Base-by-base conservation (phyloP, 2,797 vertebrate genomes). In the Macroramphosus scolopax region DNA sequence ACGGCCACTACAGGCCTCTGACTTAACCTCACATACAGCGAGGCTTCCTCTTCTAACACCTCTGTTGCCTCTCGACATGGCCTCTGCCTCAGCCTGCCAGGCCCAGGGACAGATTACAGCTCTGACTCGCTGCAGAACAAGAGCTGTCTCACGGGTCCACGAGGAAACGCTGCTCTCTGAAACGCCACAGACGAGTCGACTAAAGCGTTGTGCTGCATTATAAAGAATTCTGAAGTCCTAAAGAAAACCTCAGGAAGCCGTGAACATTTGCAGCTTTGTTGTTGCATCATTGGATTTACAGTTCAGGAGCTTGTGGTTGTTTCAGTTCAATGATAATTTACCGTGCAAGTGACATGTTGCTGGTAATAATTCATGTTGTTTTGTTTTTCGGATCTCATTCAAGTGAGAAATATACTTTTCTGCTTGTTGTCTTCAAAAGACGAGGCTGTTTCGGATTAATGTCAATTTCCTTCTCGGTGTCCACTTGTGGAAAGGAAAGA, bases 11-110 rank as follows among this genome's bases (percentile, higher is more conserved):
- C 63, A 72, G 82, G 84, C 83, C 87, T 83, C 77, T 26, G 52
- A 77, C 72, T 56, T 83, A 86, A 88, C 87, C 87, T 85, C 84
- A 87, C 72, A 68, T 70, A 84, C 78, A 80, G 75, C 63, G n/a
- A 80, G 75, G 69, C 83, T 87, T 88, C 87, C 85, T 87, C 65
- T 80, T 78, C 72, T 83, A 18, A 86, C 87, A 88, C 87, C 87
- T 88, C 85, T 16, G 64, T 62, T 64, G 81, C 82, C 76, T 77
- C 68, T 39, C 46, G 37, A 77, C 80, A 69, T 77, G 81, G 77
- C 75, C 72, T 68, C 6, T 61, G 67, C 45, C 56, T 12, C 1
- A 56, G 75, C 55, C 70, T 76, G 81, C 80, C 82, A 77, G 73
- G n/a, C 69, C 69, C 70, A 41, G 63, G 51, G 75, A 68, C 68